A percentile compares a stretch with the other conserved stretches of the same genome.
These are phyloP conservation scores for Anisognathus igniventris DNA, from an alignment of 2,797 vertebrate species.

Conservation along the genomic window DNA sequence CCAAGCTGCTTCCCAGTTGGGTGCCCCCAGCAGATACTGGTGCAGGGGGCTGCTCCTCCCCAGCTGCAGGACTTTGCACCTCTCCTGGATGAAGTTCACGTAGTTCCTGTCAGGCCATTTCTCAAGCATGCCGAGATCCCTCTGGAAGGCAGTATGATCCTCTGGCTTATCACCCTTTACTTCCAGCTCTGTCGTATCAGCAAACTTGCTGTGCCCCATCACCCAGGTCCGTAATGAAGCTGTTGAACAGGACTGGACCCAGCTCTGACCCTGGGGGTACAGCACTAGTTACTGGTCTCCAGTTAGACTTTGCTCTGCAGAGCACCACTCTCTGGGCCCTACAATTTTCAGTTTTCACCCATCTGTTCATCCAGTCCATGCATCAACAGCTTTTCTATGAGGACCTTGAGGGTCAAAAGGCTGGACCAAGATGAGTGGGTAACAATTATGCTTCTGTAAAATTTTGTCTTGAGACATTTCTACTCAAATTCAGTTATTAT, in stretches of 20 bases:
- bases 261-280: neutral
- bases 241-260: neutral
- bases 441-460: neutral
- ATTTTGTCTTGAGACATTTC: neutral
- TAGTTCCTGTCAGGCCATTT: neutral
- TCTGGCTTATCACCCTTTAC: neutral
- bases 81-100: neutral
- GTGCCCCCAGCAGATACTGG: accelerated
- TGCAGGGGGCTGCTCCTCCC: neutral
- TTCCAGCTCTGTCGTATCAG: neutral
- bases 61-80: neutral
- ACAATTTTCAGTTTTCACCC: neutral
- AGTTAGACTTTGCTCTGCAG: neutral
- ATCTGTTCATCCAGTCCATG: neutral
- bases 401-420: neutral
- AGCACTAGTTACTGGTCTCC: neutral
- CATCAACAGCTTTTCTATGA: neutral
- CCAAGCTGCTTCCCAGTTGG: neutral
- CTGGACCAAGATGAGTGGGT: neutral
- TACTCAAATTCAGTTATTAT: neutral
- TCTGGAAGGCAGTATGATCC: neutral
- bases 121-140: neutral
- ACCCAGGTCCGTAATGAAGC: neutral
- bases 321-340: neutral
- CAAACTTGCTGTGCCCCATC: neutral